Conservation (phyloP, 2,113 vertebrate species). For the Tupaia chinensis region DNA sequence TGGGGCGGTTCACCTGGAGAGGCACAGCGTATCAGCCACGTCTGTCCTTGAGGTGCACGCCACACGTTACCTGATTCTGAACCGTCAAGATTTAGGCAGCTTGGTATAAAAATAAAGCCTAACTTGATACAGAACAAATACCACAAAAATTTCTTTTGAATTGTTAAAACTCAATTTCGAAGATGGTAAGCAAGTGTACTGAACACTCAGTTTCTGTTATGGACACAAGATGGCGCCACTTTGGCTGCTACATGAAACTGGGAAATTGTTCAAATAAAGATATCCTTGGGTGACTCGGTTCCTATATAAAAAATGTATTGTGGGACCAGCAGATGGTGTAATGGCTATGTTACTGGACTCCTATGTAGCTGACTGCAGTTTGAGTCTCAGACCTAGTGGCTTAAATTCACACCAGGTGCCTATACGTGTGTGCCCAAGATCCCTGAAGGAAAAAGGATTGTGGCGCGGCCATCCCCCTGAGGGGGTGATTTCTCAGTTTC, state of each 20-base stretch:
- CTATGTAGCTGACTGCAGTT: too few relatives aligned
- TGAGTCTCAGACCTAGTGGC: too few relatives aligned
- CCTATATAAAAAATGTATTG: neutral
- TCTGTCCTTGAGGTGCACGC: neutral
- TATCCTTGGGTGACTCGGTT: neutral
- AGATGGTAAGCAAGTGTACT: neutral
- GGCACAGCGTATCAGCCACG: neutral
- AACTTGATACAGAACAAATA: neutral
- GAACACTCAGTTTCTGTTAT: neutral
- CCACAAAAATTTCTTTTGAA: neutral
- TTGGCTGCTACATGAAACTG: neutral
- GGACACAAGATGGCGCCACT: neutral
- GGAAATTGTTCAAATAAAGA: neutral
- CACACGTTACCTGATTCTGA: constrained; percentile 36
- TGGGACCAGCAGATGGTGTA: too few relatives aligned
- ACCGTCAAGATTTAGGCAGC: neutral
- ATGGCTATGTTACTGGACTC: too few relatives aligned
- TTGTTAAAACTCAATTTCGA: constrained; percentile 9
- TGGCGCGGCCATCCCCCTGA: too few relatives aligned
- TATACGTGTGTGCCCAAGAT: too few relatives aligned
- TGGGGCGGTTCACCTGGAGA: constrained; percentile 94
- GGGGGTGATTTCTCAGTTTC: too few relatives aligned
- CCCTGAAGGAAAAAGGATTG: too few relatives aligned
- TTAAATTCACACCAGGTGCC: too few relatives aligned
- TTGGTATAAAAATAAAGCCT: constrained; percentile 15